Base-by-base conservation (phyloP, 1,140 invertebrate species). In the Chelonus insularis region DNA sequence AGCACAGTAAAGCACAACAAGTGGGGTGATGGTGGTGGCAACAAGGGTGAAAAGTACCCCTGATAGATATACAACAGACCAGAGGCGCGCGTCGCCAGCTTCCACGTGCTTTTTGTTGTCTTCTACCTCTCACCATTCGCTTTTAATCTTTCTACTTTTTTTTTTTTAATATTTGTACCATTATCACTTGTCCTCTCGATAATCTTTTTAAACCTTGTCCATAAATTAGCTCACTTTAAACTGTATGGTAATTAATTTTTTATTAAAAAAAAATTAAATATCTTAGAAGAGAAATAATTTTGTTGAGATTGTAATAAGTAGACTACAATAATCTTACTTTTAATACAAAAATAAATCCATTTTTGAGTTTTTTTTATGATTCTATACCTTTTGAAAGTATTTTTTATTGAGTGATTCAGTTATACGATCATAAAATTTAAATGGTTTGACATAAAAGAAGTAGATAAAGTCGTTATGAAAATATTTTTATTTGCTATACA, bases 1-100 rank as follows among this genome's bases (percentile, higher is more conserved):
- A 74, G 74, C 69, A 75, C 68, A 58, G 71, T 73, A 72, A 72
- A 74, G 75, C 76, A 78, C 76, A 78, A 78, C 76, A 78, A 78
- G 76, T 77, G 76, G 76, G 63, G 74, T 61, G 72, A 12, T 21
- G 36, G 36, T 21, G 18, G 34, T 37, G 34, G 29, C 34, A 36
- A 16, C 23, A 50, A 29, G 52, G 52, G 34, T 55, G 34, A 36
- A 52, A 37, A 55, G 34, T 18, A 37, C 14, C 52, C 8, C 32
- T 25, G 52, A 37, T 21, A 23, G 36, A 55, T 39, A 55, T 12
- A 55, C 36, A 34, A 55, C 36, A 55, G 32, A 37, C 4, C 23
- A 34, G 11, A 32, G 21, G 50, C 50, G 32, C 50, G 50, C 50
- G 50, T 52, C 50, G 29, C 50, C 50, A 52, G 50, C 50, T 25